phyloP scores from a whole-genome alignment of 2,113 vertebrate genomes.

The Labeo catla region DNA sequence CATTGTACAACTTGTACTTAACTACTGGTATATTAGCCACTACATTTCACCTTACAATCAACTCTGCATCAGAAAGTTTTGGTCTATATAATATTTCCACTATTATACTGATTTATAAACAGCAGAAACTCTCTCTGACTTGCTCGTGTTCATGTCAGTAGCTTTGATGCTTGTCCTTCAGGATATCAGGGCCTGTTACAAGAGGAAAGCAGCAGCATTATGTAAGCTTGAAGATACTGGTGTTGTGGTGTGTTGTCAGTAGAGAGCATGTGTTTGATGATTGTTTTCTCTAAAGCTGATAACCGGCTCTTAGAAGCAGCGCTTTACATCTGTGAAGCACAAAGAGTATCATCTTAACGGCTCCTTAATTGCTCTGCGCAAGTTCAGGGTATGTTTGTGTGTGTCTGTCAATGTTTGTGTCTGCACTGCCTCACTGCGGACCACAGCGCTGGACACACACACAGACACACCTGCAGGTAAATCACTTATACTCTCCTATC shows the following conservation, averaged over 20 bases:
- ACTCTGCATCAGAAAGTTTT: background rate
- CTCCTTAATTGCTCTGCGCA: conserved; percentile 74
- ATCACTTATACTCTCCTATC: conserved; percentile 53
- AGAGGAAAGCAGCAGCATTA: conserved; percentile 22
- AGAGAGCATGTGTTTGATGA: conserved; percentile 36
- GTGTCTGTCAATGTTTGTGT: conserved; percentile 9
- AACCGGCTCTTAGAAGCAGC: conserved; percentile 29
- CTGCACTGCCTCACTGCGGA: conserved; percentile 56
- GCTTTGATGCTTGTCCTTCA: background rate
- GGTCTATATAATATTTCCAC: background rate
- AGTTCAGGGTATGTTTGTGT: background rate
- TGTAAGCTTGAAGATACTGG: background rate
- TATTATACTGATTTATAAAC: background rate
- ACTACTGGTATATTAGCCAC: too few species aligned
- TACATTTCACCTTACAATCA: too few species aligned
- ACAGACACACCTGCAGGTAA: conserved; percentile 61
- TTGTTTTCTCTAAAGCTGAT: conserved; percentile 37
- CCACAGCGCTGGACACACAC: conserved; percentile 44
- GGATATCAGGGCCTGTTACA: conserved; percentile 7
- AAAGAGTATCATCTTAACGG: conserved; percentile 73
- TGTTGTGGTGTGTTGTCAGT: background rate
- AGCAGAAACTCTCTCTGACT: background rate
- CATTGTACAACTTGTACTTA: too few species aligned
- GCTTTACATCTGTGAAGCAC: conserved; percentile 29
- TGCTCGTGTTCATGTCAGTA: background rate